Base-by-base conservation (phyloP, 2,797 vertebrate genomes). In the Trichosurus vulpecula region DNA sequence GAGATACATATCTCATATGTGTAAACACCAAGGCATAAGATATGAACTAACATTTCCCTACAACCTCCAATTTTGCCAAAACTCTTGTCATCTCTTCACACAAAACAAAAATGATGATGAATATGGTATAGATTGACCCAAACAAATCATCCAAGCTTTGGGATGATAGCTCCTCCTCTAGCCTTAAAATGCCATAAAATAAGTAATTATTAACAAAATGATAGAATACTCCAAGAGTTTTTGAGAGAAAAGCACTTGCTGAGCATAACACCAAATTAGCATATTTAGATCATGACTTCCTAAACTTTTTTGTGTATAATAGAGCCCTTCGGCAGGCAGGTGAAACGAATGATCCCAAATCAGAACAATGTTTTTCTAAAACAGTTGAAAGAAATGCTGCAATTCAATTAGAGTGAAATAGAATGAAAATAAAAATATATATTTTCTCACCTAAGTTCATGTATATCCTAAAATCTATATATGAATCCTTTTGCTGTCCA, bases 181-280 rank as follows among this genome's bases (percentile, higher is more conserved):
- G 58, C 56, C 41, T 87, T 61, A 96, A 94, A 91, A 54, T 92
- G 91, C 47, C 29, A 35, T n/a, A 55, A 90, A 47, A 55, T 35
- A 66, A 91, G 55, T 0, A 90, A 16, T 90, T 90, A n/a, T 66
- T 2, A 90, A 56, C 52, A 93, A 94, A 57, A 27, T 89, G n/a
- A 61, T 6, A 89, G 57, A 55, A n/a, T 0, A 30, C 16, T 13
- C 14, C 30, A 4, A 3, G 54, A 94, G 35, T 41, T 6, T 29
- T 41, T 41, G 6, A 52, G 31, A 66, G 90, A 51, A 92, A 66
- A 66, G 14, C 16, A 66, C 6, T n/a, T n/a, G 61, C 61, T 66
- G 14, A n/a, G 35, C 35, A 66, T n/a, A 66, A 14, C n/a, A 74
- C 19, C 2, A 81, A 41, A 41, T 81, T 47, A 22, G n/a, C 81